Evolutionary conservation across 1,140 invertebrate species (phyloP).

Genomic region (Platyscapa corneri): DNA sequence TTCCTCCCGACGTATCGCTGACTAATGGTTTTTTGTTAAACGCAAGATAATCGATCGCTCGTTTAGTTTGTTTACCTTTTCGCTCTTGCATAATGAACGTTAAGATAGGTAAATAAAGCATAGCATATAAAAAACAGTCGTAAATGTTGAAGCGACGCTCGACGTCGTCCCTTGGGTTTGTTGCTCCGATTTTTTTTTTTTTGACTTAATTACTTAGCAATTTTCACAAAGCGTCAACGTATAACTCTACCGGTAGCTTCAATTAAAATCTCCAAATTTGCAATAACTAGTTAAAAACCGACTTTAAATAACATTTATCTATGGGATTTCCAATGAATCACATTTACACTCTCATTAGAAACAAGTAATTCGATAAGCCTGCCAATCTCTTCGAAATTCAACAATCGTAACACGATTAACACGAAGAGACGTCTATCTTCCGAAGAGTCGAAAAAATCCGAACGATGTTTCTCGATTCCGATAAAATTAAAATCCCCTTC

Average conservation of each 20-base stretch:
- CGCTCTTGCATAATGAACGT: not conserved
- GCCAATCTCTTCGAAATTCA: not conserved
- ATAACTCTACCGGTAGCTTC: not conserved
- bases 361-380: not conserved
- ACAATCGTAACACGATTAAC: not conserved
- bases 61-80: not conserved
- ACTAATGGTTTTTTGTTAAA: not conserved
- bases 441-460: too few species aligned
- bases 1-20: not conserved
- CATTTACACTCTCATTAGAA: not conserved
- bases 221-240: not conserved
- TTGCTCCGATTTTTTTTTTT: not conserved
- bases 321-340: not conserved
- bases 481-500: too few species aligned
- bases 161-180: slow-evolving; percentile 16
- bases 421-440: too few species aligned
- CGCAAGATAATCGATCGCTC: not conserved
- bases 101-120: slow-evolving; percentile 14
- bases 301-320: not conserved
- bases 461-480: too few species aligned
- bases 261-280: not conserved
- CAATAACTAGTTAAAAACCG: not conserved
- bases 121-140: slow-evolving; percentile 44
- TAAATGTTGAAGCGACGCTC: slow-evolving; percentile 27
- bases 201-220: not conserved